phyloP scores from a whole-genome alignment of 2,888 invertebrate genomes.

The Stenodera caucasica region DNA sequence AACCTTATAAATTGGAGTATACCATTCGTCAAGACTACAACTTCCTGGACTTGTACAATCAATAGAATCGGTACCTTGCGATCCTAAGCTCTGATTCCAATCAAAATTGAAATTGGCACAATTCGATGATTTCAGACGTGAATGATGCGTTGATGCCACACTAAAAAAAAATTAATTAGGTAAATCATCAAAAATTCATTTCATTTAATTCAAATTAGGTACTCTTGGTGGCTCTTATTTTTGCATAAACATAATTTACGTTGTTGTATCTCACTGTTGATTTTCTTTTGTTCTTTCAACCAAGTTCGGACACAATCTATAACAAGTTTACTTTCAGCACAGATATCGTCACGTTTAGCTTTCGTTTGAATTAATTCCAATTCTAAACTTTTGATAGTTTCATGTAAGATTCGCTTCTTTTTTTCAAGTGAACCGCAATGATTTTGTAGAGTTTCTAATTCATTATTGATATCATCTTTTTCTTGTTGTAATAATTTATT shows the following conservation, averaged over 20 bases:
- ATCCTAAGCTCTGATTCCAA: constrained; percentile 43
- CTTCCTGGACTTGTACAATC: constrained; percentile 34
- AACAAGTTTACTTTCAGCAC: constrained; percentile 50
- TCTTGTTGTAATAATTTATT: constrained; percentile 35
- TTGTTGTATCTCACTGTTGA: constrained; percentile 38
- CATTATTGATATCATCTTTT: constrained; percentile 42
- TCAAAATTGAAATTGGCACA: constrained; percentile 20
- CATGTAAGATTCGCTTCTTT: constrained; percentile 43
- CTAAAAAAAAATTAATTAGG: constrained; percentile 25
- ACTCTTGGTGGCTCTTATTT: background rate
- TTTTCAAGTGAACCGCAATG: constrained; percentile 35
- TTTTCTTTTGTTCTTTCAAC: constrained; percentile 52
- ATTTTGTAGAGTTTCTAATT: constrained; percentile 43
- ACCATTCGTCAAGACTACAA: constrained; percentile 39
- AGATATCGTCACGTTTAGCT: constrained; percentile 47
- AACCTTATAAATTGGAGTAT: constrained; percentile 42
- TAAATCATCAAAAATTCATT: too few species aligned
- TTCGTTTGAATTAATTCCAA: constrained; percentile 46
- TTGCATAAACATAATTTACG: background rate
- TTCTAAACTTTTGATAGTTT: constrained; percentile 46
- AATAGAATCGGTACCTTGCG: constrained; percentile 39
- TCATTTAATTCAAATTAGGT: background rate
- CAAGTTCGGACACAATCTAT: constrained; percentile 50
- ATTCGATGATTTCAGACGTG: constrained; percentile 40
- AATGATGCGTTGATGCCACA: constrained; percentile 42